Evolutionary conservation across 2,888 invertebrate species (phyloP).

Genomic region (Polydrusus pterygomalis): DNA sequence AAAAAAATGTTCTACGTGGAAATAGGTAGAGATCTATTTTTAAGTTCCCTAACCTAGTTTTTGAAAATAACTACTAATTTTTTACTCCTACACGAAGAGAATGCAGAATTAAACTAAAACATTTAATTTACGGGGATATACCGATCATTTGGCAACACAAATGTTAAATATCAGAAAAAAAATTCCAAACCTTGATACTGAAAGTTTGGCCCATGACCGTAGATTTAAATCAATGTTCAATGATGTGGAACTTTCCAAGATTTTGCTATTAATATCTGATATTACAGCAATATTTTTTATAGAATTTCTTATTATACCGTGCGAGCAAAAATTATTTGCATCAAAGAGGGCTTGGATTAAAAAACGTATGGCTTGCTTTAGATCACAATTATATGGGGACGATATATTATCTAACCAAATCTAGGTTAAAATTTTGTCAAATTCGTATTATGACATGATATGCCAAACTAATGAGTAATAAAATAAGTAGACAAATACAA

Average conservation of each 20-base stretch:
- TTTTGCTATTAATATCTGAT: neutral
- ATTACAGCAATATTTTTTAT: neutral
- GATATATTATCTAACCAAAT: too few relatives aligned
- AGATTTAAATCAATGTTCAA: neutral
- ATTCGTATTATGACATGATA: too few relatives aligned
- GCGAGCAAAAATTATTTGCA: neutral
- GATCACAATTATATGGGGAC: too few relatives aligned
- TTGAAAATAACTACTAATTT: conserved; percentile 2
- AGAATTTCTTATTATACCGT: neutral
- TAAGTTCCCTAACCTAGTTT: conserved; percentile 8
- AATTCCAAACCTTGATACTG: conserved; percentile 16
- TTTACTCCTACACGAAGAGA: neutral
- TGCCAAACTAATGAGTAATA: too few relatives aligned
- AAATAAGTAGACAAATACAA: too few relatives aligned
- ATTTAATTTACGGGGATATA: neutral
- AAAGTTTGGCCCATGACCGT: conserved; percentile 24
- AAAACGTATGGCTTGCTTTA: too few relatives aligned
- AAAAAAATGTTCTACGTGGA: conserved; percentile 7
- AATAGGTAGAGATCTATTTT: neutral
- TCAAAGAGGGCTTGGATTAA: too few relatives aligned
- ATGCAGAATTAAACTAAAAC: conserved; percentile 4
- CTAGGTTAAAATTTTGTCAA: too few relatives aligned
- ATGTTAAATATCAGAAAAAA: neutral
- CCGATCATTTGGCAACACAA: conserved; percentile 4
- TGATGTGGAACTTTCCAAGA: conserved; percentile 1